Evolutionary conservation across 1,140 invertebrate genomes (phyloP).

Genomic region (Sesamia nonagrioides): DNA sequence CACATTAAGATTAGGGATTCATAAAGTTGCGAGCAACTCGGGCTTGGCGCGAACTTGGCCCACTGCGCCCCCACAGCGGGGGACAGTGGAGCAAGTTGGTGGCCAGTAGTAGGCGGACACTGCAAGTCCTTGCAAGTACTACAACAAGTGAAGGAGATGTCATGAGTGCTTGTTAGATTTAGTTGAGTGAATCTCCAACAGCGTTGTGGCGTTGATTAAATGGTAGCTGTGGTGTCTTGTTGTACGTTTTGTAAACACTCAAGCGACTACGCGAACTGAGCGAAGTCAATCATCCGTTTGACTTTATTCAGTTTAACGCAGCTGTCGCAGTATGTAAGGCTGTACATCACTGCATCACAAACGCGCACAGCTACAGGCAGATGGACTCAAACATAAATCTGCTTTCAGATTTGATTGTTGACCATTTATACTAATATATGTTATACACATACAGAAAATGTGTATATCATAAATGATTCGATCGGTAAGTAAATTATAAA

Average conservation of each 20-base stretch:
- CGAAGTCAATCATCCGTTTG: too few species aligned
- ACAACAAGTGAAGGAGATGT: background rate
- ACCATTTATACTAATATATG: too few species aligned
- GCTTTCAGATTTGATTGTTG: too few species aligned
- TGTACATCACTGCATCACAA: too few species aligned
- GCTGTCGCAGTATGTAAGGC: too few species aligned
- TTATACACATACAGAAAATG: too few species aligned
- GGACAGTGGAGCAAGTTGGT: slow-evolving; percentile 1
- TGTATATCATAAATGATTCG: too few species aligned
- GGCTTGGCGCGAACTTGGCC: background rate
- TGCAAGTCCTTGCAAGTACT: background rate
- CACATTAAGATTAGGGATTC: slow-evolving; percentile 48
- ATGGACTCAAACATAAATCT: too few species aligned
- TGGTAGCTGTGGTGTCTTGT: background rate
- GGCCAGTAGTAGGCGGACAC: slow-evolving; percentile 15
- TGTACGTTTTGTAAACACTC: background rate
- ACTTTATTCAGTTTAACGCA: too few species aligned
- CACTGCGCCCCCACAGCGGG: background rate
- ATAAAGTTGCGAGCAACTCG: slow-evolving; percentile 29
- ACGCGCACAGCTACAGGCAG: too few species aligned
- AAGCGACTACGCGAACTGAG: too few species aligned
- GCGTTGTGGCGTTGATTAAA: background rate
- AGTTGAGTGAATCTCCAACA: background rate
- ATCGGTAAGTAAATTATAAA: background rate
- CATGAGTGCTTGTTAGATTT: slow-evolving; percentile 18